A percentile compares a stretch with the other conserved stretches of the same genome.
These are phyloP conservation scores for Platycheirus rosarum DNA, from an alignment of 2,888 invertebrate species.

Conservation along the genomic window DNA sequence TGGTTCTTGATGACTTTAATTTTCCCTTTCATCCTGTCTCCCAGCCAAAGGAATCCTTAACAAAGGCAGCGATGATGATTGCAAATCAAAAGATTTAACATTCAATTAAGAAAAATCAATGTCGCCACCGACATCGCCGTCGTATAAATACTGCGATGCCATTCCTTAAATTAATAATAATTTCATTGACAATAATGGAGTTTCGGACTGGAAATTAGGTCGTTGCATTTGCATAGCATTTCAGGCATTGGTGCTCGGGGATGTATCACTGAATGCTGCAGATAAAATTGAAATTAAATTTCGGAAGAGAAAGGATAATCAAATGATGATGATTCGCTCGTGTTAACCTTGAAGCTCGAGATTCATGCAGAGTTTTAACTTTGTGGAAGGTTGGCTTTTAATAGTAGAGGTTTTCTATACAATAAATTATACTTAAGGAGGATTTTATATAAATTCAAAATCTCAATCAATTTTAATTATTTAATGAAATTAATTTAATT, in stretches of 20 bases:
- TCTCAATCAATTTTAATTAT: too few relatives aligned
- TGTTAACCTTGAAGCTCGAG: slow-evolving; percentile 40
- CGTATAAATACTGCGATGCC: slow-evolving; percentile 38
- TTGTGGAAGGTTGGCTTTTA: slow-evolving; percentile 14
- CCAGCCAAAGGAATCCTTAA: slow-evolving; percentile 18
- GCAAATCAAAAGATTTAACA: slow-evolving; percentile 39
- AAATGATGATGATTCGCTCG: slow-evolving; percentile 6
- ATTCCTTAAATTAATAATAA: slow-evolving; percentile 58
- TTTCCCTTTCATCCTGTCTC: background rate
- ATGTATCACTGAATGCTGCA: slow-evolving; percentile 18
- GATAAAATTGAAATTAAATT: slow-evolving; percentile 42
- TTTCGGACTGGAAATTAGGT: slow-evolving; percentile 49
- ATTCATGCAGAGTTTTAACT: slow-evolving; percentile 19
- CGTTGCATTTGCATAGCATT: slow-evolving; percentile 33
- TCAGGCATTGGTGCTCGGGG: background rate
- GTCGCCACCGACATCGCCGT: background rate
- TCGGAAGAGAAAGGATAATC: slow-evolving; percentile 8
- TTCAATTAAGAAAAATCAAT: slow-evolving; percentile 58
- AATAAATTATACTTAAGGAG: background rate
- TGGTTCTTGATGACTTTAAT: slow-evolving; percentile 16
- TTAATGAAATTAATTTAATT: too few relatives aligned
- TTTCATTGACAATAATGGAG: slow-evolving; percentile 52
- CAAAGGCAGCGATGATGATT: slow-evolving; percentile 38
- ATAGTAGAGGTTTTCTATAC: background rate
- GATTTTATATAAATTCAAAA: too few relatives aligned